Evolutionary conservation across 2,888 invertebrate genomes (phyloP).

Genomic region (Scaptomyza reducta): DNA sequence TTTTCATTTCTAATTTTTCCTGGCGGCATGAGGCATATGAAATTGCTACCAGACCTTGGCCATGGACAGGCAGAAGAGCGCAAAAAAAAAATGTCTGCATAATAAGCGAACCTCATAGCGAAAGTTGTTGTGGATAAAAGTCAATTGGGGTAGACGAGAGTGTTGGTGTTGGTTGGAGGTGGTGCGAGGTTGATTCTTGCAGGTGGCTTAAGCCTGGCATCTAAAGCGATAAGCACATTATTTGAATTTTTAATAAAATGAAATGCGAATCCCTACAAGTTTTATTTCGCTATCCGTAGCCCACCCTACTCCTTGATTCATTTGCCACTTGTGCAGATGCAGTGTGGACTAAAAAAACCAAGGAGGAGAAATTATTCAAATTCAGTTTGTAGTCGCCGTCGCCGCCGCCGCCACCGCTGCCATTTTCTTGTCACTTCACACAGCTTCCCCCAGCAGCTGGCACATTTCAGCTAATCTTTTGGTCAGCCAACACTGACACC

Average conservation of each 20-base stretch:
- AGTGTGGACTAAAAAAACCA: slow-evolving; percentile 11
- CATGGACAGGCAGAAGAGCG: slow-evolving; percentile 25
- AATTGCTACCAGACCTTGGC: slow-evolving; percentile 64
- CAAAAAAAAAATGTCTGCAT: slow-evolving; percentile 63
- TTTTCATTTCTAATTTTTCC: slow-evolving; percentile 77
- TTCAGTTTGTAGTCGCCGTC: slow-evolving; percentile 54
- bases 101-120: slow-evolving; percentile 67
- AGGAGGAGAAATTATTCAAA: slow-evolving; percentile 63
- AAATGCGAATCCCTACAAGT: slow-evolving; percentile 68
- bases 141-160: slow-evolving; percentile 33
- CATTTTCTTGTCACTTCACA: slow-evolving; percentile 70
- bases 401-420: slow-evolving; percentile 59
- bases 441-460: slow-evolving; percentile 50
- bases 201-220: slow-evolving; percentile 72
- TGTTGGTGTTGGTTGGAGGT: background rate
- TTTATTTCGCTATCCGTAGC: slow-evolving; percentile 8
- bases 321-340: slow-evolving; percentile 56
- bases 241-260: slow-evolving; percentile 81
- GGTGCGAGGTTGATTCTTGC: slow-evolving; percentile 35
- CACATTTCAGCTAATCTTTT: slow-evolving; percentile 68
- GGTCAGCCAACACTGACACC: slow-evolving; percentile 61
- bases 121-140: slow-evolving; percentile 58
- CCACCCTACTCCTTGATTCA: slow-evolving; percentile 47
- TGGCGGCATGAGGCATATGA: slow-evolving; percentile 64
- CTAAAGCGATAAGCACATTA: slow-evolving; percentile 79